phyloP scores from a whole-genome alignment of 2,888 invertebrate genomes.

The Andrena camellia region DNA sequence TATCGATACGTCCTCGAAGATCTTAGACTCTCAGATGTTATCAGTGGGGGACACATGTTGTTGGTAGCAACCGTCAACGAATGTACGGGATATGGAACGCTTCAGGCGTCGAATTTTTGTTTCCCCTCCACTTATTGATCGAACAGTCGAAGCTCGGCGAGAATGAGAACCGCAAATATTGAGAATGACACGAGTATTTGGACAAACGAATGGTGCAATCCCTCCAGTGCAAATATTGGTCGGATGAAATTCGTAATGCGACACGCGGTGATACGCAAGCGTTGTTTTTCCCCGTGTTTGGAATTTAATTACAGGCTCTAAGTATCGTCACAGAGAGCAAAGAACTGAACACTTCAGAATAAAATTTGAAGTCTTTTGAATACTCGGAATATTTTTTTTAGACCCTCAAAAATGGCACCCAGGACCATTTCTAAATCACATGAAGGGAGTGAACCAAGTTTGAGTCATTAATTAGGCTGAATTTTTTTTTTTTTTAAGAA shows the following conservation, averaged over 20 bases:
- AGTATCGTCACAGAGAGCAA: not conserved
- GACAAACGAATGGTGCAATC: not conserved
- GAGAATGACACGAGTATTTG: conserved; percentile 4
- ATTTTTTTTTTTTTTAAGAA: too few relatives aligned
- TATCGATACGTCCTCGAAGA: not conserved
- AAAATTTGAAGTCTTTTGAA: too few relatives aligned
- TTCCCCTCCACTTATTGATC: not conserved
- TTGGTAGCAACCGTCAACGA: not conserved
- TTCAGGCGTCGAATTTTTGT: not conserved
- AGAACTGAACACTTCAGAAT: too few relatives aligned
- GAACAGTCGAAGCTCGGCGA: not conserved
- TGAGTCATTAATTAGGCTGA: too few relatives aligned
- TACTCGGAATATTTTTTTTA: too few relatives aligned
- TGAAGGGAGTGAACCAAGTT: too few relatives aligned
- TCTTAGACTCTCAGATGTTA: not conserved
- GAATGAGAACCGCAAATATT: conserved; percentile 12
- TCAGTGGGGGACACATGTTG: not conserved
- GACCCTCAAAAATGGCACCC: too few relatives aligned
- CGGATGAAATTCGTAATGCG: conserved; percentile 16
- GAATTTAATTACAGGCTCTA: not conserved
- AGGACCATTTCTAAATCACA: too few relatives aligned
- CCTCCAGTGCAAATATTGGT: conserved; percentile 19
- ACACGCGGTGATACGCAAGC: not conserved
- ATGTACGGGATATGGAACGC: not conserved
- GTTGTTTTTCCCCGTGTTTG: not conserved